Conservation (phyloP, 2,113 vertebrate species). For the Chroicocephalus ridibundus region DNA sequence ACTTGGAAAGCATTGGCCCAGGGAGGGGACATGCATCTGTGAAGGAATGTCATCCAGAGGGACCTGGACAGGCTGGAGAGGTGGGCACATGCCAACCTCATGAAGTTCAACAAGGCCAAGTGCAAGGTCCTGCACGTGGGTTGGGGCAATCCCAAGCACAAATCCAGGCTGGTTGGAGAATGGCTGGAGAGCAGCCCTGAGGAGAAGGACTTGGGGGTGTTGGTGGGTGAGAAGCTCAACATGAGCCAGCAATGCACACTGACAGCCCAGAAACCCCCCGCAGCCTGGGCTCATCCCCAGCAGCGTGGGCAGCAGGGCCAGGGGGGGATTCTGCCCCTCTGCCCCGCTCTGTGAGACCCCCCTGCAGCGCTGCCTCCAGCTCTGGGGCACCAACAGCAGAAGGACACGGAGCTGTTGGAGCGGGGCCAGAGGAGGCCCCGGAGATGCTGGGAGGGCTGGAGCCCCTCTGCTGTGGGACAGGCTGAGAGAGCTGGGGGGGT, state of each 20-base stretch:
- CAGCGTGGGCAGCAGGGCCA: too few species aligned
- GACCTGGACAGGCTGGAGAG: background rate
- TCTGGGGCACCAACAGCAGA: too few species aligned
- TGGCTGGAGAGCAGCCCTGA: background rate
- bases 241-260: background rate
- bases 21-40: rapidly evolving
- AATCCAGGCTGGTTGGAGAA: background rate
- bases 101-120: background rate
- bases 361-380: too few species aligned
- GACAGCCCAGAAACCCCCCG: background rate
- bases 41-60: background rate
- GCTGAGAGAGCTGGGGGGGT: too few species aligned
- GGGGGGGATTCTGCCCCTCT: too few species aligned
- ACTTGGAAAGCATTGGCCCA: too few species aligned
- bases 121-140: background rate
- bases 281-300: background rate
- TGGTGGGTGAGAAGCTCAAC: background rate
- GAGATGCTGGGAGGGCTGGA: too few species aligned
- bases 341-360: too few species aligned
- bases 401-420: too few species aligned
- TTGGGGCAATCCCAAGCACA: background rate
- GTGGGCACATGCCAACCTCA: background rate
- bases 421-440: too few species aligned
- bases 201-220: background rate
- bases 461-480: too few species aligned